Evolutionary conservation across 92 coral and sea anemone species (phyloP), one percentile per base, ranked within the genome.

Genomic region (Actinernus sp.): DNA sequence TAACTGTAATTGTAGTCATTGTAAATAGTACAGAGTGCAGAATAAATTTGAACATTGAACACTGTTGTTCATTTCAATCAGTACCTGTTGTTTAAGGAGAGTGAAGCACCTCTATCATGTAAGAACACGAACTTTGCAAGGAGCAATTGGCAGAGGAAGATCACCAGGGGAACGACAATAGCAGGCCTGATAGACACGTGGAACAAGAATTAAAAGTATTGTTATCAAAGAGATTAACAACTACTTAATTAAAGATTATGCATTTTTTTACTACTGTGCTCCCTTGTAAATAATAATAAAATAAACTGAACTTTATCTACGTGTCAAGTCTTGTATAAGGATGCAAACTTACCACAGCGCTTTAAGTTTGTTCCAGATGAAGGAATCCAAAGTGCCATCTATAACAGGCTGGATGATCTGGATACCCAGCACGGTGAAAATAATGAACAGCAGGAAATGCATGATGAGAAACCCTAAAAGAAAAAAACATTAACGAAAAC

Each of bases 41-140:
- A n/a, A n/a, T n/a, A n/a, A n/a, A n/a, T n/a, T n/a, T n/a, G n/a
- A n/a, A n/a, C n/a, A n/a, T n/a, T n/a, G n/a, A n/a, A n/a, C n/a
- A n/a, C n/a, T n/a, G n/a, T n/a, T n/a, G n/a, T n/a, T n/a, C n/a
- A n/a, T n/a, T n/a, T n/a, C n/a, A n/a, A n/a, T n/a, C n/a, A n/a
- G 96, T 30, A 89, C 97, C 97, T 82, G 76, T 91, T 91, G 63
- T 91, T 68, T 19, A 91, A 63, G n/a, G 97, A 88, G 45, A 91
- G 62, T 13, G 87, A 68, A 4, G 67, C 31, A 19, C 89, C 93
- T 27, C 31, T 43, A 69, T 78, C 81, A 12, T 66, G 65, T 38
- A 91, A 68, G 53, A 91, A 91, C 26, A 66, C 80, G 52, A 58
- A 91, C 62, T 87, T 87, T 48, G 93, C 83, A 79, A 91, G 47